Conservation (phyloP, 2,797 vertebrate species). For the Amphiprion clarkii region DNA sequence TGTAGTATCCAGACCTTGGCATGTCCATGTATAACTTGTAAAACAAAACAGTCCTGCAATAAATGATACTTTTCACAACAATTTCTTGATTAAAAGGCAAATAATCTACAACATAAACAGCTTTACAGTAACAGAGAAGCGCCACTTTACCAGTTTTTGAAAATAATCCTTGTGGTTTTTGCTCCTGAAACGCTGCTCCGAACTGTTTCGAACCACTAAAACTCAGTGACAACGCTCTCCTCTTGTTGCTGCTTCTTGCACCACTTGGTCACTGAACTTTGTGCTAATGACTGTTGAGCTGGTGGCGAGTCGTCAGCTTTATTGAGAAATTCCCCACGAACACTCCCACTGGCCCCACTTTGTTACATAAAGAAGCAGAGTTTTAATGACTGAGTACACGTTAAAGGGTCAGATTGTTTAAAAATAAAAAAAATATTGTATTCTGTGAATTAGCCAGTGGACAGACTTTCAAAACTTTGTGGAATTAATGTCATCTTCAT, state of each 20-base stretch:
- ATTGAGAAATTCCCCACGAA: slow-evolving; percentile 68
- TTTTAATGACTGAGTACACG: background rate
- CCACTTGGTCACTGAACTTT: slow-evolving; percentile 80
- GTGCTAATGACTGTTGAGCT: slow-evolving; percentile 66
- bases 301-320: slow-evolving; percentile 34
- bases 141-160: slow-evolving; percentile 1
- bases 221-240: background rate
- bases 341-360: slow-evolving; percentile 34
- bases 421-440: too few relatives aligned
- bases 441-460: background rate
- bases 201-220: background rate
- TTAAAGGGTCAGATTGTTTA: background rate
- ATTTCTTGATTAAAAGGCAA: background rate
- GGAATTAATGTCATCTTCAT: background rate
- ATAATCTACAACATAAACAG: background rate
- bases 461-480: background rate
- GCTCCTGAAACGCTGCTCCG: slow-evolving; percentile 8
- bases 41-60: background rate
- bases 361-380: background rate
- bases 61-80: background rate
- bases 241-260: slow-evolving; percentile 42
- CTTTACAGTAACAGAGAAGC: slow-evolving; percentile 16
- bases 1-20: too few relatives aligned
- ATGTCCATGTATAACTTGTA: background rate
- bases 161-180: slow-evolving; percentile 2